phyloP scores from a whole-genome alignment of 1,140 invertebrate species.

The Atta colombica region DNA sequence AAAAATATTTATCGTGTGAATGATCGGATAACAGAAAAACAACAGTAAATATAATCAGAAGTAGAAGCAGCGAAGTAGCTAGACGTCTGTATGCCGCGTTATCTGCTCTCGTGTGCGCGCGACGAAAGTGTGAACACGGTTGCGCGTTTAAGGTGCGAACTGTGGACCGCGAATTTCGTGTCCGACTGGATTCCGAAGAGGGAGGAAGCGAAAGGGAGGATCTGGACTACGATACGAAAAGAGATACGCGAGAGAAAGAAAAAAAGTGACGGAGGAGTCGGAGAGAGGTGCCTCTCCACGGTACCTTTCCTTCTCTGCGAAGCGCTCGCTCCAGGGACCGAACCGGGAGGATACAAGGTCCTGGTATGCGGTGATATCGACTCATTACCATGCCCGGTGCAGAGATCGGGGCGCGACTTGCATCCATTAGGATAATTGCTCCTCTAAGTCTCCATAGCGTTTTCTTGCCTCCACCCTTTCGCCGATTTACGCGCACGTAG shows the following conservation, averaged over 20 bases:
- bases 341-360: slow-evolving; percentile 83
- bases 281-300: slow-evolving; percentile 27
- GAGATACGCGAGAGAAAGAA: slow-evolving; percentile 61
- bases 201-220: neutral
- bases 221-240: slow-evolving; percentile 52
- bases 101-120: slow-evolving; percentile 19
- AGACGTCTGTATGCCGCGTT: slow-evolving; percentile 26
- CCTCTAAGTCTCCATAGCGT: slow-evolving; percentile 77
- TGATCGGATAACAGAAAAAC: slow-evolving; percentile 12
- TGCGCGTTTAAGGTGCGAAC: slow-evolving; percentile 61
- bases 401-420: slow-evolving; percentile 84
- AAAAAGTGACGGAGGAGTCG: slow-evolving; percentile 70
- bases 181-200: slow-evolving; percentile 61
- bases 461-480: slow-evolving; percentile 74
- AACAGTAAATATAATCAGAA: slow-evolving; percentile 23
- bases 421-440: slow-evolving; percentile 87
- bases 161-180: slow-evolving; percentile 66
- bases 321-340: slow-evolving; percentile 32
- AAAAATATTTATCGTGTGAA: slow-evolving; percentile 1
- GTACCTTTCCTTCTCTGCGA: slow-evolving; percentile 17
- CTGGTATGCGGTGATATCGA: slow-evolving; percentile 86
- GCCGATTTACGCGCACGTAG: slow-evolving; percentile 76
- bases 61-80: slow-evolving; percentile 25
- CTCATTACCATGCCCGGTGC: slow-evolving; percentile 86
- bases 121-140: slow-evolving; percentile 50